Conservation (phyloP, 92 coral and sea anemone genomes). For the Metridium senile region DNA sequence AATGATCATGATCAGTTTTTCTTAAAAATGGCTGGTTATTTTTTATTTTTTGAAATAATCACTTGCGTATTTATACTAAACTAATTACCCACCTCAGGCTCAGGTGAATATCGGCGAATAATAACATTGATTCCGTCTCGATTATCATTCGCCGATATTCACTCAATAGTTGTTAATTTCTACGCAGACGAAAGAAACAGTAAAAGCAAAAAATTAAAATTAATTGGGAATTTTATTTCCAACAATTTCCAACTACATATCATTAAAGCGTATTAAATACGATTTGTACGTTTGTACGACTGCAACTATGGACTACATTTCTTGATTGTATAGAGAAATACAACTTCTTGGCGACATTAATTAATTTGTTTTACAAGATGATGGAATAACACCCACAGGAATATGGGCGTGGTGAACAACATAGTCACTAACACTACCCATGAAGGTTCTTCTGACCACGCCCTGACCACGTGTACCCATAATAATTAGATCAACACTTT, state of each 20-base stretch:
- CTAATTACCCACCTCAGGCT: too few relatives aligned
- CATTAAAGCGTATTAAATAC: background rate
- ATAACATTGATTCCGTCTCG: too few relatives aligned
- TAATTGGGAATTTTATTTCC: too few relatives aligned
- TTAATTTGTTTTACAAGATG: background rate
- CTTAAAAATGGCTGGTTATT: too few relatives aligned
- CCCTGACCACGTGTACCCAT: constrained; percentile 51
- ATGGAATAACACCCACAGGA: constrained; percentile 55
- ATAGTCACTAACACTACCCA: constrained; percentile 66
- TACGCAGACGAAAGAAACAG: too few relatives aligned
- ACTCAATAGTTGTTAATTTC: too few relatives aligned
- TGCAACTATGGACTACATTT: background rate
- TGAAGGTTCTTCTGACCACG: constrained; percentile 44
- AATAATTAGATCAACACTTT: constrained; percentile 33
- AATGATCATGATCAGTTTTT: too few relatives aligned
- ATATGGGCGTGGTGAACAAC: constrained; percentile 59
- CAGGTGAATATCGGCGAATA: too few relatives aligned
- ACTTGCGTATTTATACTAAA: too few relatives aligned
- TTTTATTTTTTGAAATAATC: too few relatives aligned
- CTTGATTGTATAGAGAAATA: background rate
- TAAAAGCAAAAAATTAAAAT: background rate
- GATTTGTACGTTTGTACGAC: background rate
- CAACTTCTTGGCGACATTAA: background rate
- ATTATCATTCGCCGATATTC: too few relatives aligned
- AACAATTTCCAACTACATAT: too few relatives aligned